Evolutionary conservation across 2,113 vertebrate species (phyloP).

Genomic region (Hippopotamus amphibius): DNA sequence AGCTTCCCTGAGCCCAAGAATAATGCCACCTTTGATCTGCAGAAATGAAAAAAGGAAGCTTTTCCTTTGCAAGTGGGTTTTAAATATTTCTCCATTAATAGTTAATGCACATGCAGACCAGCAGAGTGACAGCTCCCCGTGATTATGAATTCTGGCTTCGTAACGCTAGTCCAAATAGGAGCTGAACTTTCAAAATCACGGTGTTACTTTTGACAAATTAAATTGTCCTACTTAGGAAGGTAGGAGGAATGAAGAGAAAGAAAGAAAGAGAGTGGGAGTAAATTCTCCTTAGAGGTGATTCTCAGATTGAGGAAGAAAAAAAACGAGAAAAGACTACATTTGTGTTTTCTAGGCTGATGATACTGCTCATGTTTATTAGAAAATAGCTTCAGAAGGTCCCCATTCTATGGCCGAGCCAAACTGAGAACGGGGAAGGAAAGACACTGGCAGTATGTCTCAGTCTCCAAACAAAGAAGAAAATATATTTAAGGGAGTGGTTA

Average conservation of each 20-base stretch:
- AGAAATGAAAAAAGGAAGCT: slow-evolving; percentile 72
- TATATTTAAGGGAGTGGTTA: slow-evolving; percentile 50
- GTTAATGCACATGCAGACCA: slow-evolving; percentile 80
- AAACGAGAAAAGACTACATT: not conserved
- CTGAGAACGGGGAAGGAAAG: not conserved
- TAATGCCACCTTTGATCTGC: slow-evolving; percentile 78
- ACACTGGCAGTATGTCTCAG: not conserved
- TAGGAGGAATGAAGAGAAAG: slow-evolving; percentile 55
- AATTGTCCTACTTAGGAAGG: slow-evolving; percentile 74
- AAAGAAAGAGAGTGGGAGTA: slow-evolving; percentile 26
- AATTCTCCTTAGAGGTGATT: slow-evolving; percentile 62
- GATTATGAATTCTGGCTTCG: slow-evolving; percentile 78
- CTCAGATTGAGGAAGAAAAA: slow-evolving; percentile 60
- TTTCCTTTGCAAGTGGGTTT: slow-evolving; percentile 72
- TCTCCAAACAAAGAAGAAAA: slow-evolving; percentile 68
- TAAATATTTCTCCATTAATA: slow-evolving; percentile 83
- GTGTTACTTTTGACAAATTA: slow-evolving; percentile 79
- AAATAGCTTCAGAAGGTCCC: slow-evolving; percentile 29
- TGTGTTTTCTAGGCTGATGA: slow-evolving; percentile 53
- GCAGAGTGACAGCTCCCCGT: slow-evolving; percentile 77
- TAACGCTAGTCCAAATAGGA: slow-evolving; percentile 80
- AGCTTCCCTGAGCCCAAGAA: slow-evolving; percentile 63
- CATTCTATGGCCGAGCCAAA: not conserved
- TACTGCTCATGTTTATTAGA: slow-evolving; percentile 49
- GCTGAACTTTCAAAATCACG: slow-evolving; percentile 84